Conservation (phyloP, 2,113 vertebrate genomes). For the Candoia aspera region DNA sequence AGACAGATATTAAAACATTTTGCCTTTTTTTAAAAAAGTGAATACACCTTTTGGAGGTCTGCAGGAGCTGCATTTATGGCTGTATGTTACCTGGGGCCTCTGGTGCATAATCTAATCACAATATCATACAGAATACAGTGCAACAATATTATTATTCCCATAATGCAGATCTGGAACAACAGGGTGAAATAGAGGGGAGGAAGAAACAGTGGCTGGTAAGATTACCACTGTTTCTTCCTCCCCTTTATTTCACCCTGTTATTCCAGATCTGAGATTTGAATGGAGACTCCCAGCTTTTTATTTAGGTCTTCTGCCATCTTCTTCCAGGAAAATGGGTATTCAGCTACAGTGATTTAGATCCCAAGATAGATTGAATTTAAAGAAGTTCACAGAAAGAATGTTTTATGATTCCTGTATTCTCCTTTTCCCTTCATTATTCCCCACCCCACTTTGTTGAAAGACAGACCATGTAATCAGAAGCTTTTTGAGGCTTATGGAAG, state of each 20-base stretch:
- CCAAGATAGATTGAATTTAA: not conserved
- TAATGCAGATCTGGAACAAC: not conserved
- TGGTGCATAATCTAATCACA: not conserved
- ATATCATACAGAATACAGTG: not conserved
- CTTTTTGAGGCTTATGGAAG: not conserved
- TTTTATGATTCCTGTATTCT: not conserved
- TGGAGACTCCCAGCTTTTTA: not conserved
- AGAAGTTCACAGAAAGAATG: not conserved
- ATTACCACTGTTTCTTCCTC: too few relatives aligned
- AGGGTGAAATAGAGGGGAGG: not conserved
- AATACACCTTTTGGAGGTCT: not conserved
- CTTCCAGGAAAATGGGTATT: not conserved
- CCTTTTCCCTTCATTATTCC: not conserved
- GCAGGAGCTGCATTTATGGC: not conserved
- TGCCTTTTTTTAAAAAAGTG: not conserved
- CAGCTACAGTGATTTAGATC: not conserved
- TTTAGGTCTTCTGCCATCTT: not conserved
- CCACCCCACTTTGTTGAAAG: not conserved
- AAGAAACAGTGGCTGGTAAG: not conserved
- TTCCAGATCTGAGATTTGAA: too few relatives aligned
- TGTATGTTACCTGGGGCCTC: not conserved
- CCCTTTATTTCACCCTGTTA: too few relatives aligned
- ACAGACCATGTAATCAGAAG: not conserved
- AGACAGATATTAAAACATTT: not conserved
- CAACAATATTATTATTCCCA: not conserved